Evolutionary conservation across 1,140 invertebrate genomes (phyloP).

Genomic region (Drosophila dunni): DNA sequence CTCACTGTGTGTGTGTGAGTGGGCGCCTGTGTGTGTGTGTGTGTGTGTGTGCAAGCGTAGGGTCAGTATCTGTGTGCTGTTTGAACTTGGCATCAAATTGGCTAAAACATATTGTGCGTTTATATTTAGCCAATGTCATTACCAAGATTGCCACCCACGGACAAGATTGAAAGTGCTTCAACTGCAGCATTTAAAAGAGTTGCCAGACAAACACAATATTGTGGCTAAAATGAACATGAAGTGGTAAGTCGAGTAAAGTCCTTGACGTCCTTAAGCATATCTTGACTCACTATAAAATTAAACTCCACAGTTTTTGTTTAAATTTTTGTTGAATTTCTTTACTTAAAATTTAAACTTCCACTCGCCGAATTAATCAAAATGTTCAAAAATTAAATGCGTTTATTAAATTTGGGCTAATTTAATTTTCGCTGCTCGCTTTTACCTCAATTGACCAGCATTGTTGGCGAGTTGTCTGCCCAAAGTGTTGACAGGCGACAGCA

Average conservation of each 20-base stretch:
- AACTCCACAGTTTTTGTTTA: no score
- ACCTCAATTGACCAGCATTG: conserved; percentile 55
- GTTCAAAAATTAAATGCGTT: conserved; percentile 13
- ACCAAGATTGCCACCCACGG: conserved; percentile 33
- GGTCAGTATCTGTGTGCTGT: conserved; percentile 39
- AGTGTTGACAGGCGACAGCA: conserved; percentile 72
- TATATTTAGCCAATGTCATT: conserved; percentile 59
- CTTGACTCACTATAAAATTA: no score
- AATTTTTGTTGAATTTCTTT: no score
- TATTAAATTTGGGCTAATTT: conserved; percentile 17
- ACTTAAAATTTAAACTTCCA: neutral
- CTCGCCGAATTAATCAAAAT: neutral
- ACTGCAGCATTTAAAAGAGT: conserved; percentile 9
- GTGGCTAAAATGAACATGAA: neutral
- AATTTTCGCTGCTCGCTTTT: conserved; percentile 7
- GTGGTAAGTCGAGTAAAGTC: no score
- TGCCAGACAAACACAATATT: neutral
- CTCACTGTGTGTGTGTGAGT: neutral
- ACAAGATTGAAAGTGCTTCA: conserved; percentile 23
- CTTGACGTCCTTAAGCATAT: no score
- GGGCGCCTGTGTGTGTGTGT: neutral
- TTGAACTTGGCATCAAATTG: conserved; percentile 60
- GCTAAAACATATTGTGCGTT: conserved; percentile 55
- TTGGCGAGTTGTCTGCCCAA: conserved; percentile 19
- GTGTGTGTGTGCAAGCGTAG: conserved; percentile 31